Conservation (phyloP, 2,888 invertebrate species). For the Melanchra persicariae region DNA sequence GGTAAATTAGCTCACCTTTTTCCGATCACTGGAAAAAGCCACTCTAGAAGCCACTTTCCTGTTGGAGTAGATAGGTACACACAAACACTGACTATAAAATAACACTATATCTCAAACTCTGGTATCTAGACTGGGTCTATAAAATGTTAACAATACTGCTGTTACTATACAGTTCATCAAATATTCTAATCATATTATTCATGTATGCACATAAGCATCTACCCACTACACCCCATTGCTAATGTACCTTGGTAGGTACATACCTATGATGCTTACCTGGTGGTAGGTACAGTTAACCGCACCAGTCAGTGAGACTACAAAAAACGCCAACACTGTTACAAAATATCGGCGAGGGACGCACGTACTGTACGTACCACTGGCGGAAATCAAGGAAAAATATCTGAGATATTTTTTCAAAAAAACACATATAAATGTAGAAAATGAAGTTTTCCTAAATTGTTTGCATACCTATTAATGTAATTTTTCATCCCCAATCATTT, state of each 20-base stretch:
- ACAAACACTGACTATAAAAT: not conserved
- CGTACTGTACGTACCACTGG: not conserved
- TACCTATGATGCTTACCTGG: too few relatives aligned
- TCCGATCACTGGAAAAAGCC: too few relatives aligned
- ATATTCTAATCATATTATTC: conserved; percentile 19
- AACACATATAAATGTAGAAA: not conserved
- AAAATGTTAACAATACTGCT: conserved; percentile 1
- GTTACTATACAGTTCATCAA: conserved; percentile 16
- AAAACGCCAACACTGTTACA: not conserved
- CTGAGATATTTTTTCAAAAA: not conserved
- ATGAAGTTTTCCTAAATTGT: not conserved
- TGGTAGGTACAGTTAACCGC: not conserved
- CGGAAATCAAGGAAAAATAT: not conserved
- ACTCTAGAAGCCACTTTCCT: too few relatives aligned
- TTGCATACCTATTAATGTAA: conserved; percentile 11
- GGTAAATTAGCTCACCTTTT: too few relatives aligned
- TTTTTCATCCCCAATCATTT: conserved; percentile 79
- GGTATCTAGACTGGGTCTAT: not conserved
- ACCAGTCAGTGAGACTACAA: not conserved
- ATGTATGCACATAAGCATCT: conserved; percentile 15
- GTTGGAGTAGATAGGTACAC: too few relatives aligned
- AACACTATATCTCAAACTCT: too few relatives aligned
- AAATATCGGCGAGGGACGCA: not conserved
- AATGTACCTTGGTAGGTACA: not conserved
- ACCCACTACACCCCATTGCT: not conserved